phyloP scores from a whole-genome alignment of 1,140 invertebrate genomes.

The Paralvinella palmiformis region DNA sequence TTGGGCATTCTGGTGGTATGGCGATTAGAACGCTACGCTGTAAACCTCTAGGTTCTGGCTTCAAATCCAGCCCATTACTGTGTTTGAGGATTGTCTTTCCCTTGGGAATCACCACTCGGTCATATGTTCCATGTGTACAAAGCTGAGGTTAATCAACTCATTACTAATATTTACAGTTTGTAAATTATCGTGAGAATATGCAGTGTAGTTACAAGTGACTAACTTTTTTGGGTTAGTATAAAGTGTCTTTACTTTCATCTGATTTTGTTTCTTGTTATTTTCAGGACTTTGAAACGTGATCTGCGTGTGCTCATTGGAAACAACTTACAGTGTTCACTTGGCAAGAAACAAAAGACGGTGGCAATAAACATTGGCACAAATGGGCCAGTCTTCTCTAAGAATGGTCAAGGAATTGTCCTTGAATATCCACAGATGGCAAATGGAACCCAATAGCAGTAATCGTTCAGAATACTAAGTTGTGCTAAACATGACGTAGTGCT shows the following conservation, averaged over 20 bases:
- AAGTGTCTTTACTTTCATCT: slow-evolving; percentile 10
- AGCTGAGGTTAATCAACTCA: not conserved
- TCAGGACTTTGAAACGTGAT: slow-evolving; percentile 57
- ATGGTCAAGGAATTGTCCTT: slow-evolving; percentile 41
- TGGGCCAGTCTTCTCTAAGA: slow-evolving; percentile 59
- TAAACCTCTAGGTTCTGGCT: not conserved
- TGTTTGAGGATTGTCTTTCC: too few relatives aligned
- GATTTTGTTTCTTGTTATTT: slow-evolving; percentile 18
- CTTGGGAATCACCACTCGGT: too few relatives aligned
- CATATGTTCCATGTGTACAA: too few relatives aligned
- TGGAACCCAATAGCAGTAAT: not conserved
- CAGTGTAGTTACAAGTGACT: not conserved
- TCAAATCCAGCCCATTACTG: not conserved
- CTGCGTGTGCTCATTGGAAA: slow-evolving; percentile 62
- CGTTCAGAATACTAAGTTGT: not conserved
- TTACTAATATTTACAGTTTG: not conserved
- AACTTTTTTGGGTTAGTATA: not conserved
- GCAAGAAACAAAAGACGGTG: slow-evolving; percentile 63
- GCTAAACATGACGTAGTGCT: not conserved
- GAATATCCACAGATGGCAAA: too few relatives aligned
- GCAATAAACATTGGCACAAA: slow-evolving; percentile 59
- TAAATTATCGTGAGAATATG: not conserved
- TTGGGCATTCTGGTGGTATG: not conserved
- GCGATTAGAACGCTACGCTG: not conserved
- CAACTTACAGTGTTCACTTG: slow-evolving; percentile 64